Evolutionary conservation across 2,113 vertebrate species (phyloP), one percentile per base, ranked within the genome.

Genomic region (Sylvilagus bachmani): DNA sequence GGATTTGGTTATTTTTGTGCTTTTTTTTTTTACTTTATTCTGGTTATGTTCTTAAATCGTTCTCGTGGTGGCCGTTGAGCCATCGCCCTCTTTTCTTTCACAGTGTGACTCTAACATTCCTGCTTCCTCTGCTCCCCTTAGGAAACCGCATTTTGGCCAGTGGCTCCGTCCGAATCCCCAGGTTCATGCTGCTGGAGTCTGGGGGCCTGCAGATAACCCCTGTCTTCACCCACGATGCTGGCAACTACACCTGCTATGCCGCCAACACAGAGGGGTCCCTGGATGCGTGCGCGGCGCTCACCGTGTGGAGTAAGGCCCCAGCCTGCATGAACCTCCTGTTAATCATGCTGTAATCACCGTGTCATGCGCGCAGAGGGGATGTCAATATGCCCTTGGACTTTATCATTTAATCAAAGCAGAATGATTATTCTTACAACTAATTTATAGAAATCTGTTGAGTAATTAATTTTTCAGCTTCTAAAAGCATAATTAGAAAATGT

Each of bases 291-390:
- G 99, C 99, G 33, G 86, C 70, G 0, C 99, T 99, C 95, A 99
- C 99, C 3, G 99, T 99, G 85, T 99, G 99, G 99, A 99, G 99
- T 99, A 99, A 99, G 99, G 93, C 93, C 94, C 88, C n/a, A 16
- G 93, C 91, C 98, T 96, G 27, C 79, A 44, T 53, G 27, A 81
- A 10, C 80, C 75, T 89, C 58, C 93, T 75, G 62, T 94, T 97
- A 88, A 97, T 87, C 86, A 86, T 16, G 31, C 89, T 58, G 93
- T 96, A 95, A 93, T 94, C 90, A 38, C 29, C 21, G 29, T 75
- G 90, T 95, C 67, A 66, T 95, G 93, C 91, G 25, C 0, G 64
- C 95, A 95, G 36, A 71, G n/a, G 96, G 98, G 96, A 80, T 89
- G 92, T 95, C 98, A 91, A 14, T 53, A 74, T 66, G 86, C 75